Base-by-base conservation (phyloP, 2,113 vertebrate species). In the Nerophis lumbriciformis region DNA sequence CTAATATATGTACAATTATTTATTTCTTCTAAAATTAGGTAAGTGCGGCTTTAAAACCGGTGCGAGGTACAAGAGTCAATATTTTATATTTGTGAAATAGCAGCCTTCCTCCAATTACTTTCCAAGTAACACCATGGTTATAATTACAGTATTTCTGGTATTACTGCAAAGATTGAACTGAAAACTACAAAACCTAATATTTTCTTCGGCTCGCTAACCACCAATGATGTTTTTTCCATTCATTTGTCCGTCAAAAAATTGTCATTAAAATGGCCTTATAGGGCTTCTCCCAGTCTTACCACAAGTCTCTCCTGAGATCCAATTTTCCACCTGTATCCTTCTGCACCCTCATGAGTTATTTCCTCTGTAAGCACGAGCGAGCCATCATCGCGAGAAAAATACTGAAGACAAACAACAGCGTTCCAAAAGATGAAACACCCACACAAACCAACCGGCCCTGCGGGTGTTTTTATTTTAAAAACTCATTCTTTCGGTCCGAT, bases 201-300 rank as follows among this genome's bases (percentile, higher is more conserved):
- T 45, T 45, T 45, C 42, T 12, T 45, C 3, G 3, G 42, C 42
- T 45, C 2, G 12, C 10, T 9, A 63, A 19, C 65, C 44, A 36
- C 56, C 38, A 38, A 53, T 16, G 53, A 48, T 55, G 56, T 66
- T n/a, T 16, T 36, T 37, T 52, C 54, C 61, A 69, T 71, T 65
- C 45, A 56, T 77, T 69, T 75, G 5, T 54, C 53, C 51, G 79
- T 65, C 81, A 69, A 82, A 68, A 78, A 76, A 60, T 69, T 76
- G 63, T 58, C 57, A 73, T 68, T 72, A 66, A 72, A 76, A 79
- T 55, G 59, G 57, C 83, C 63, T 81, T 57, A 71, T 68, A 66
- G 57, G 35, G 50, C 58, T 53, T 68, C 67, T 61, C 38, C 21
- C 66, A 19, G 10, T 48, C 48, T 35, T 71, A 63, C 71, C 44